Evolutionary conservation across 2,888 invertebrate species (phyloP).

Genomic region (Pyrrhia umbra): DNA sequence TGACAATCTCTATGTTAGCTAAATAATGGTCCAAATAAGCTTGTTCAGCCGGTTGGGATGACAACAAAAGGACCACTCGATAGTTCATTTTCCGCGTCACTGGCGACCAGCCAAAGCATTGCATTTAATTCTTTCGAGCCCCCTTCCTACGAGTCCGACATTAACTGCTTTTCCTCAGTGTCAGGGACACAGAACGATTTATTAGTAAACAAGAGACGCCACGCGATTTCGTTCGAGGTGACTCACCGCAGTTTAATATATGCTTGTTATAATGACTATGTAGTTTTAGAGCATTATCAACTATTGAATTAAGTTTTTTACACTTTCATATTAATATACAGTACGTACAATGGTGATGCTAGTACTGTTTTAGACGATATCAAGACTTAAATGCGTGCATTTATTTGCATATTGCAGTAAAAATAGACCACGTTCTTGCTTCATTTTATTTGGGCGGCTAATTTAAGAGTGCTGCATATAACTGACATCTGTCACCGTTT

Average conservation of each 20-base stretch:
- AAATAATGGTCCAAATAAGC: conserved; percentile 57
- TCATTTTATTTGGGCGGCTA: conserved; percentile 38
- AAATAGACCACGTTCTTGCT: conserved; percentile 19
- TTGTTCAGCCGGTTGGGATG: conserved; percentile 62
- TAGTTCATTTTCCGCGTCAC: conserved; percentile 78
- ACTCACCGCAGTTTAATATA: conserved; percentile 46
- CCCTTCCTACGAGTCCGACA: conserved; percentile 46
- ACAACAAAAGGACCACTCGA: conserved; percentile 77
- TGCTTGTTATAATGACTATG: conserved; percentile 18
- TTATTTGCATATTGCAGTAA: conserved; percentile 15
- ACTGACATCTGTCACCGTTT: conserved; percentile 58
- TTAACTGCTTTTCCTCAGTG: conserved; percentile 71
- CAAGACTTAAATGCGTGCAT: not conserved
- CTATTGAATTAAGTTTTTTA: conserved; percentile 1
- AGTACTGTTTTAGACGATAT: not conserved
- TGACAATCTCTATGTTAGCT: conserved; percentile 42
- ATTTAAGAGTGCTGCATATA: conserved; percentile 47
- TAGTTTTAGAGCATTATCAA: conserved; percentile 2
- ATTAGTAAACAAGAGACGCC: conserved; percentile 64
- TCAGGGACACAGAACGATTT: conserved; percentile 72
- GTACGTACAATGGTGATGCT: too few relatives aligned
- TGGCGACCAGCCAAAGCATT: conserved; percentile 73
- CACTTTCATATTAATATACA: not conserved
- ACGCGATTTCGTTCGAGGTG: conserved; percentile 55
- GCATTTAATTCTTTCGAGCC: conserved; percentile 69